Evolutionary conservation across 2,888 invertebrate species (phyloP), one percentile per base, ranked within the genome.

Genomic region (Agrotis ipsilon): DNA sequence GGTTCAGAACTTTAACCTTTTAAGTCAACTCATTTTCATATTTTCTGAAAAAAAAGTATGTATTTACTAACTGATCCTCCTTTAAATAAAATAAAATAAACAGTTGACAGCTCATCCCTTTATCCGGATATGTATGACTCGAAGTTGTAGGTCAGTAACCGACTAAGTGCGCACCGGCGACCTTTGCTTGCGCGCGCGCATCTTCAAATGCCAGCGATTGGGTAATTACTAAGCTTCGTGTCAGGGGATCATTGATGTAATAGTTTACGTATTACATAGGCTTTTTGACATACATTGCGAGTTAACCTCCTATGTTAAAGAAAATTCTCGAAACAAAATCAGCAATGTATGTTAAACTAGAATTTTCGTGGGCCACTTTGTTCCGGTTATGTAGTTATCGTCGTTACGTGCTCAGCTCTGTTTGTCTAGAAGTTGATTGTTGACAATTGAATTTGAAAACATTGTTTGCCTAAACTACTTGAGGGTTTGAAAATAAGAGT

Each of bases 171-270:
- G 82, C 83, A 87, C 84, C 86, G 86, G 78, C 85, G 90, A 92
- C 92, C 92, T 92, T 92, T 92, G n/a, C 55, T 14, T 57, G 80
- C 85, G 86, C 71, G 68, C 67, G 86, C 86, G 87, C 91, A 86
- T 91, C 92, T 86, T 86, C 85, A 94, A 94, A 94, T 94, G 93
- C 89, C 93, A 94, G 80, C 79, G 78, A 89, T 94, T 93, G 91
- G 90, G 93, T 91, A 93, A 94, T 92, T 92, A 90, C 81, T n/a
- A 85, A 80, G 73, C 78, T 70, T 55, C 74, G 79, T 81, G 77
- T 76, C 63, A 75, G 80, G 54, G 60, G 64, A 63, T 55, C 72
- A 73, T 82, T 82, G 72, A 84, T 80, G 86, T 86, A 86, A 84
- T 71, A 82, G 82, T 78, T 84, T 84, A 68, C 72, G 73, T 80